Percentiles rank a stretch among this genome's conserved stretches.
phyloP scores from a whole-genome alignment of 2,888 invertebrate species.

The Fragum fragum region DNA sequence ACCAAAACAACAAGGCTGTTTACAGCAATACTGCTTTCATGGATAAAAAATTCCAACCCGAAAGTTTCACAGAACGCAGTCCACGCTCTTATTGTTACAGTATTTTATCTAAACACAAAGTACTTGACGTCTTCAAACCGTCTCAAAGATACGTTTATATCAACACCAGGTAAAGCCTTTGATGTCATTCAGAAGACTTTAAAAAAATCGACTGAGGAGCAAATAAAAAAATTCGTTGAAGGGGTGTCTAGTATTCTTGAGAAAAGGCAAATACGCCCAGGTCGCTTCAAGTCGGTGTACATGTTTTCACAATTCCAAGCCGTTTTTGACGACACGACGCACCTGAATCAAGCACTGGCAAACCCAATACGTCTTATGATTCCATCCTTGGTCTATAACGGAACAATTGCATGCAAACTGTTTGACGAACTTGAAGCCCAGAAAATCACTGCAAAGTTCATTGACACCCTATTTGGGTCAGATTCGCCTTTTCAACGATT shows the following conservation, averaged over 20 bases:
- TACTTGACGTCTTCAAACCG: conserved; percentile 41
- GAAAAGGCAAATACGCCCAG: conserved; percentile 53
- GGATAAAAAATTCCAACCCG: conserved; percentile 75
- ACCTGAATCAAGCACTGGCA: conserved; percentile 82
- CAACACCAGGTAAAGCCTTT: conserved; percentile 32
- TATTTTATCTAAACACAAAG: conserved; percentile 58
- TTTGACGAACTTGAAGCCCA: conserved; percentile 70
- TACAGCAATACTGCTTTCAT: conserved; percentile 64
- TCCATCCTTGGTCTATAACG: conserved; percentile 76
- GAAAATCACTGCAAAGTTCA: not conserved
- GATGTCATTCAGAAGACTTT: conserved; percentile 43
- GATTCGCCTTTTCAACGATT: not conserved
- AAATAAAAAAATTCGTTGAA: conserved; percentile 44
- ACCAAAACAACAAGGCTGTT: not conserved
- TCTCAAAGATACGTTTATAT: conserved; percentile 30
- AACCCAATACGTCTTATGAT: conserved; percentile 69
- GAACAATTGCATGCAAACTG: conserved; percentile 82
- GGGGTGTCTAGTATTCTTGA: conserved; percentile 57
- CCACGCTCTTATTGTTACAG: conserved; percentile 52
- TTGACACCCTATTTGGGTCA: not conserved
- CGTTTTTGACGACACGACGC: conserved; percentile 74
- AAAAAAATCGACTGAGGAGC: conserved; percentile 26
- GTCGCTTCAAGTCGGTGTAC: conserved; percentile 73
- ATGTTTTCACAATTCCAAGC: conserved; percentile 85
- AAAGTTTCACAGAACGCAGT: conserved; percentile 68